Conservation (phyloP, 2,797 vertebrate species). For the Galaxias olidus region DNA sequence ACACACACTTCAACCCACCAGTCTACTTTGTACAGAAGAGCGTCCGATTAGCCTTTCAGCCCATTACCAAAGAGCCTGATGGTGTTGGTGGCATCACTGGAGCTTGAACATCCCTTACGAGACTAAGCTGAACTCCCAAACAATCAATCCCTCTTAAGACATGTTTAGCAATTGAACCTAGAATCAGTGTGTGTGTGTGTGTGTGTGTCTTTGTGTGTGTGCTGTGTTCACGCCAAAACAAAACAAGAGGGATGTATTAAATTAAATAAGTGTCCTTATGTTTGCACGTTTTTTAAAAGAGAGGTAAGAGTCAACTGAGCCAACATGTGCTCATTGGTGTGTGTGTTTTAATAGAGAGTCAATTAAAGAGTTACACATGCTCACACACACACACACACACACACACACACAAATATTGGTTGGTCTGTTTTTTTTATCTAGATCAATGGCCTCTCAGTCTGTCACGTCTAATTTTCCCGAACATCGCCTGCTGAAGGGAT, state of each 20-base stretch:
- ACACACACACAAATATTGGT: too few relatives aligned
- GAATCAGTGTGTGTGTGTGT: constrained; percentile 25
- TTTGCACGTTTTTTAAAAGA: background rate
- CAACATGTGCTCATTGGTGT: background rate
- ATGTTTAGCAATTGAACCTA: constrained; percentile 41
- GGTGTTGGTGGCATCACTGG: constrained; percentile 19
- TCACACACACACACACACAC: too few relatives aligned
- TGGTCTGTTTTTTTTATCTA: background rate
- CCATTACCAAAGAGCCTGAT: background rate
- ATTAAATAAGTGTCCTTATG: background rate
- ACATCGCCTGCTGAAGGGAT: background rate
- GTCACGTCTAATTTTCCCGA: constrained; percentile 3
- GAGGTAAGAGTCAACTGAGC: too few relatives aligned
- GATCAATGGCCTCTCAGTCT: background rate
- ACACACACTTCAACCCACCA: too few relatives aligned
- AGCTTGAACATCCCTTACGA: constrained; percentile 10
- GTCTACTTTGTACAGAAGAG: background rate
- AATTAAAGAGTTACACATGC: background rate
- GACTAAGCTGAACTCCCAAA: constrained; percentile 26
- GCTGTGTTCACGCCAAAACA: background rate
- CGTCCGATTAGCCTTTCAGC: background rate
- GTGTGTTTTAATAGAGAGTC: background rate
- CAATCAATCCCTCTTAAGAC: constrained; percentile 35
- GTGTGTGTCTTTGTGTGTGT: background rate
- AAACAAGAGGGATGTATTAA: too few relatives aligned